Evolutionary conservation across 2,113 vertebrate species (phyloP).

Genomic region (Ailuropoda melanoleuca): DNA sequence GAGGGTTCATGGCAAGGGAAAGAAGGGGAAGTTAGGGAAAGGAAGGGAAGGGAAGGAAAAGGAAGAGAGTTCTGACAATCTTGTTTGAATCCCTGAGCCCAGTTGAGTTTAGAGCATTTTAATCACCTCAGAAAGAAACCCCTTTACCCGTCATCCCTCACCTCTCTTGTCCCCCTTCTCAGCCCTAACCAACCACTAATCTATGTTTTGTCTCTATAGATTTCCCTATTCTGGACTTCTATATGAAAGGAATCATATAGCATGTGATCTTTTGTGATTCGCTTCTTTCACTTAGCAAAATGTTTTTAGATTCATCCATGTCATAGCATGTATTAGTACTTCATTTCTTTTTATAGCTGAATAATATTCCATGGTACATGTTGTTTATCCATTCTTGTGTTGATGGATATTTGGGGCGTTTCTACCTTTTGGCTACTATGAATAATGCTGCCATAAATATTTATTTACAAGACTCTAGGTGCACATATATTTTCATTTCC

Average conservation of each 20-base stretch:
- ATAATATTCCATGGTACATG: background rate
- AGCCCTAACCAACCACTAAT: background rate
- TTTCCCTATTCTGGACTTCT: background rate
- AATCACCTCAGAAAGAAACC: background rate
- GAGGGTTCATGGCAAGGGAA: background rate
- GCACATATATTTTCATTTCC: background rate
- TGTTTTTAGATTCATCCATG: background rate
- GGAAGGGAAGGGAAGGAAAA: background rate
- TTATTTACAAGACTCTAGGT: background rate
- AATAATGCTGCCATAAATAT: background rate
- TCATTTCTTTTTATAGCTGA: background rate
- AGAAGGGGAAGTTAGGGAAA: background rate
- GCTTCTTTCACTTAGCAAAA: background rate
- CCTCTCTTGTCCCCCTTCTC: background rate
- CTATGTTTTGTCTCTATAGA: background rate
- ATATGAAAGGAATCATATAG: background rate
- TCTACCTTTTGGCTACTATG: background rate
- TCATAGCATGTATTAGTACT: background rate
- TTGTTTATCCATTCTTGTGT: background rate
- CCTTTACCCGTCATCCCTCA: background rate
- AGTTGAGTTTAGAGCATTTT: background rate
- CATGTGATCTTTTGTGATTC: background rate
- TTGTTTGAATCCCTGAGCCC: background rate
- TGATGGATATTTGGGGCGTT: background rate
- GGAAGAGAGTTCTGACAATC: background rate